Evolutionary conservation across 2,113 vertebrate genomes (phyloP).

Genomic region (Pogona vitticeps): DNA sequence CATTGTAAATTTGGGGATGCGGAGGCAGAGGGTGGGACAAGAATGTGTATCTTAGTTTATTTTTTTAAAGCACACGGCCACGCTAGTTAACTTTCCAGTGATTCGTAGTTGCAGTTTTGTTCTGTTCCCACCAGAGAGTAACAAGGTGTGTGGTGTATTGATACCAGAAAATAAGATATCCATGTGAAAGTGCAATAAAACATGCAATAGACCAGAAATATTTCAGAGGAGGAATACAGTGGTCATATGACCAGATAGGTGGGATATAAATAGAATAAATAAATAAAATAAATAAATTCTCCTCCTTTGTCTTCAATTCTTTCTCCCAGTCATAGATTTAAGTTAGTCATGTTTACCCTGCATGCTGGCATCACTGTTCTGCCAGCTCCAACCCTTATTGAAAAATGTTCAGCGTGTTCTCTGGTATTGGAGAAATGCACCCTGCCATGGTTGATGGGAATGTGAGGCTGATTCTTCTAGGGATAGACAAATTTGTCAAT

Average conservation of each 20-base stretch:
- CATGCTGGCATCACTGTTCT: fast-evolving
- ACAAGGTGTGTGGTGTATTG: not conserved
- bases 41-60: not conserved
- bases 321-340: not conserved
- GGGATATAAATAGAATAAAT: too few relatives aligned
- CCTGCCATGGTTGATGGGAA: slow-evolving; percentile 46
- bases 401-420: slow-evolving; percentile 19
- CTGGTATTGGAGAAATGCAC: slow-evolving; percentile 32
- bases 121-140: slow-evolving; percentile 46
- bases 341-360: not conserved
- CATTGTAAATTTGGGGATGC: not conserved
- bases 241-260: too few relatives aligned
- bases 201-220: not conserved
- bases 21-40: too few relatives aligned
- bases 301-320: not conserved
- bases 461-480: slow-evolving; percentile 33
- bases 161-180: not conserved
- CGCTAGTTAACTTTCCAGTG: not conserved
- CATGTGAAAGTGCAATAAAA: not conserved
- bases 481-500: too few relatives aligned
- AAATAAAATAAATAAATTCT: too few relatives aligned
- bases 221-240: not conserved
- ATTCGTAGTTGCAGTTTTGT: slow-evolving; percentile 22
- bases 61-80: not conserved
- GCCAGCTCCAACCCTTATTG: not conserved